These are phyloP conservation scores for Opisthocomus hoazin DNA, from an alignment of 2,113 vertebrate species.

Conservation along the genomic window DNA sequence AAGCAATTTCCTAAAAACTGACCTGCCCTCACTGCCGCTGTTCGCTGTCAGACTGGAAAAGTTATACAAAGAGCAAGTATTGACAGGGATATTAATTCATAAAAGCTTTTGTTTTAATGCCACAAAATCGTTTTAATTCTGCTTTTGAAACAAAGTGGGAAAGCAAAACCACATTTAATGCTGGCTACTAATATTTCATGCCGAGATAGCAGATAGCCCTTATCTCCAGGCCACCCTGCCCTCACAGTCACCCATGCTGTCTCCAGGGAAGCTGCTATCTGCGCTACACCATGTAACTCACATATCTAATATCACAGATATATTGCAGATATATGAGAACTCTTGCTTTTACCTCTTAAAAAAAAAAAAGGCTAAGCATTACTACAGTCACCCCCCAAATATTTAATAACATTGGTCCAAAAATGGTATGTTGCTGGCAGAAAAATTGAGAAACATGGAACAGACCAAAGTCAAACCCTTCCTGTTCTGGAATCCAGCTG, in stretches of 20 bases:
- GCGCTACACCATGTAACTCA: background rate
- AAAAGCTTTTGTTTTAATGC: background rate
- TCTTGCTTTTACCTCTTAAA: background rate
- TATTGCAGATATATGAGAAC: background rate
- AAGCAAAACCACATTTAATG: constrained; percentile 27
- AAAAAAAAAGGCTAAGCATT: background rate
- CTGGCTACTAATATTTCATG: constrained; percentile 18
- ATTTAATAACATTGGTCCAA: background rate
- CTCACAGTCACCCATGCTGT: constrained; percentile 27
- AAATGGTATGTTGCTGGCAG: background rate
- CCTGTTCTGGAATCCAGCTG: background rate
- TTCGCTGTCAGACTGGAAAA: background rate
- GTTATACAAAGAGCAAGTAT: background rate
- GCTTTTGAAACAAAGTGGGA: constrained; percentile 46
- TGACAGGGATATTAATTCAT: background rate
- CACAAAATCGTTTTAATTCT: constrained; percentile 17
- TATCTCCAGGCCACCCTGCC: constrained; percentile 57
- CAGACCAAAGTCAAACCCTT: background rate
- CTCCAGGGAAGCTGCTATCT: constrained; percentile 41
- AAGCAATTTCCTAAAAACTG: background rate
- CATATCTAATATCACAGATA: background rate
- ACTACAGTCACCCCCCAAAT: background rate
- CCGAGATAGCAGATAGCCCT: constrained; percentile 46
- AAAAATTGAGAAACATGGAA: background rate
- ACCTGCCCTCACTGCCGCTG: background rate